phyloP scores from a whole-genome alignment of 2,797 vertebrate genomes.

The Champsocephalus esox region DNA sequence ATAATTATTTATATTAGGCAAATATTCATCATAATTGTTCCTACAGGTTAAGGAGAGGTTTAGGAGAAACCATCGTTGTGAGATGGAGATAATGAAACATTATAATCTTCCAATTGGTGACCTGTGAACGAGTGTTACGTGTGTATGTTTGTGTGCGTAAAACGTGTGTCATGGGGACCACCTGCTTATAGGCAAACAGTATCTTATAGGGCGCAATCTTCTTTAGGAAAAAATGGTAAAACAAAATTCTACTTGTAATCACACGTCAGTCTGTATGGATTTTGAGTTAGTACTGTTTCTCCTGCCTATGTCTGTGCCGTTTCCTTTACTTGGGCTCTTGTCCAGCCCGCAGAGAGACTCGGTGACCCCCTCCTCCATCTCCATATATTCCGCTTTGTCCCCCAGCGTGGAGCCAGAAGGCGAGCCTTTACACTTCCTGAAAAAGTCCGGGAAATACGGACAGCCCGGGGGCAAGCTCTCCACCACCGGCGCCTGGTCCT shows the following conservation, averaged over 20 bases:
- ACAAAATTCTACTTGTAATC: slow-evolving; percentile 75
- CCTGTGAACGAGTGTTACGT: slow-evolving; percentile 13
- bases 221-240: slow-evolving; percentile 32
- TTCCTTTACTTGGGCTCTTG: slow-evolving; percentile 93
- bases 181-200: slow-evolving; percentile 71
- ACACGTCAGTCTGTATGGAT: slow-evolving; percentile 98
- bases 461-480: slow-evolving; percentile 88
- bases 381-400: slow-evolving; percentile 98
- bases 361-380: slow-evolving; percentile 98
- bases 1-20: slow-evolving; percentile 24
- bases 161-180: slow-evolving; percentile 61
- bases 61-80: slow-evolving; percentile 49
- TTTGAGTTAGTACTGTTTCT: slow-evolving; percentile 94
- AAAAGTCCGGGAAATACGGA: slow-evolving; percentile 93
- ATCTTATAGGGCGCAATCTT: slow-evolving; percentile 62
- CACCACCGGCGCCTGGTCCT: slow-evolving; percentile 91
- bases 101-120: slow-evolving; percentile 51
- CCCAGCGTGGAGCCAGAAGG: slow-evolving; percentile 92
- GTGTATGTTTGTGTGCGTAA: slow-evolving; percentile 48
- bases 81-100: slow-evolving; percentile 46
- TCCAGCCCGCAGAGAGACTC: slow-evolving; percentile 95
- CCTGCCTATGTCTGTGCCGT: slow-evolving; percentile 93
- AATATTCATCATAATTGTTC: slow-evolving; percentile 40
- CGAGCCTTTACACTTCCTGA: slow-evolving; percentile 93
- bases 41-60: slow-evolving; percentile 46